Percentiles rank a stretch among this genome's conserved stretches.
These are phyloP conservation scores for Meloidogyne chitwoodi DNA, from an alignment of 1,140 invertebrate species.

Conservation along the genomic window DNA sequence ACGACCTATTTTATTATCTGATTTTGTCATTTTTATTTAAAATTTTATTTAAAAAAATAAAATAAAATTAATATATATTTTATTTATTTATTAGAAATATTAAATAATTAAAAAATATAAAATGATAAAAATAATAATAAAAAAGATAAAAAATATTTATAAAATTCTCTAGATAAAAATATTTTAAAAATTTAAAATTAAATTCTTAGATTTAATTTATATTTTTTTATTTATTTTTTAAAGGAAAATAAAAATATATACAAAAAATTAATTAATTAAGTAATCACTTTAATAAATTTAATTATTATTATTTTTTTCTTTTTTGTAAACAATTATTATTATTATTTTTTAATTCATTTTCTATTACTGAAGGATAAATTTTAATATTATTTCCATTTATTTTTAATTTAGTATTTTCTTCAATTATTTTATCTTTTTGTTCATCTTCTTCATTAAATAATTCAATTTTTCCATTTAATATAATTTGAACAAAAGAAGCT, in stretches of 20 bases:
- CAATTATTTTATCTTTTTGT: not conserved
- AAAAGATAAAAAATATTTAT: no score
- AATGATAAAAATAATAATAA: not conserved
- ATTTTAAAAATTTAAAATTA: no score
- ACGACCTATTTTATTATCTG: conserved; percentile 43
- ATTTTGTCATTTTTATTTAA: conserved; percentile 1
- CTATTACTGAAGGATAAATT: not conserved
- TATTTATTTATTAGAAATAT: not conserved
- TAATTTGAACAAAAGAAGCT: not conserved
- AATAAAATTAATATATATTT: not conserved
- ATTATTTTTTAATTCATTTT: not conserved
- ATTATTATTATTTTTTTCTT: no score
- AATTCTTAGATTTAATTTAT: no score
- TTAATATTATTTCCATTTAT: not conserved
- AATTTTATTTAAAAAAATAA: not conserved
- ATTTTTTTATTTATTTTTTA: no score
- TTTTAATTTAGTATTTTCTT: not conserved
- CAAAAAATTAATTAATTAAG: no score
- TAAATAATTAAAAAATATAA: not conserved
- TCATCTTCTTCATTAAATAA: not conserved
- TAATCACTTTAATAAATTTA: no score
- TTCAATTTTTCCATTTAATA: not conserved
- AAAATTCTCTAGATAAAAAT: no score
- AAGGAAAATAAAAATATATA: no score
- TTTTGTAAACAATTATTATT: not conserved